Evolutionary conservation across 2,888 invertebrate genomes (phyloP).

Genomic region (Nasonia oneida): DNA sequence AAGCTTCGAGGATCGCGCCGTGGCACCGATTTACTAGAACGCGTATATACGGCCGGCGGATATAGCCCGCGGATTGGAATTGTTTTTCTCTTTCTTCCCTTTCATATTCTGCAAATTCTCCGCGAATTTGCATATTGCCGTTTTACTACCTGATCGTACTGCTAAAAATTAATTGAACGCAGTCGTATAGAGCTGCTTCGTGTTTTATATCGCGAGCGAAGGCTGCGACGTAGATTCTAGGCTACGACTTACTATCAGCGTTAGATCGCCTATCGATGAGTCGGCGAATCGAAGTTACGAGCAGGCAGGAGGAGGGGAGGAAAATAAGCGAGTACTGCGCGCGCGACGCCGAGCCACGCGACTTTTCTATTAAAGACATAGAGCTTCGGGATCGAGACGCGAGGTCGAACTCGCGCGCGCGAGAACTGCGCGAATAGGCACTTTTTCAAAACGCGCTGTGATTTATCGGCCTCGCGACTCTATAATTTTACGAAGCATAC

Average conservation of each 20-base stretch:
- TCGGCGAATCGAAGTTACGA: slow-evolving; percentile 32
- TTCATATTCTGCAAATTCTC: neutral
- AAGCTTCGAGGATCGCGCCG: slow-evolving; percentile 17
- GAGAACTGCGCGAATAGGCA: slow-evolving; percentile 30
- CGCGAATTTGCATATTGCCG: neutral
- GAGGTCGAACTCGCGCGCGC: slow-evolving; percentile 20
- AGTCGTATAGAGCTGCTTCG: neutral
- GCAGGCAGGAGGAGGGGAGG: neutral
- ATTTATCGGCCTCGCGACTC: slow-evolving; percentile 59
- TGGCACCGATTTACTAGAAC: slow-evolving; percentile 31
- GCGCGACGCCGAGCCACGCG: slow-evolving; percentile 31
- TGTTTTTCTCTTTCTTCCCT: neutral
- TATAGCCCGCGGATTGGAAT: slow-evolving; percentile 6
- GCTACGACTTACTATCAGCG: neutral
- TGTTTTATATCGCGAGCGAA: neutral
- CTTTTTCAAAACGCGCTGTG: slow-evolving; percentile 54
- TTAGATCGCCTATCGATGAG: slow-evolving; percentile 52
- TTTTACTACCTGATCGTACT: slow-evolving; percentile 10
- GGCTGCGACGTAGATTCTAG: slow-evolving; percentile 14
- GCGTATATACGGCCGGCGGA: slow-evolving; percentile 24
- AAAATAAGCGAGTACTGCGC: neutral
- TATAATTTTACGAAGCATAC: slow-evolving; percentile 50
- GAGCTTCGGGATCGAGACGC: slow-evolving; percentile 29
- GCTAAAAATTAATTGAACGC: neutral
- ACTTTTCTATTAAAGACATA: slow-evolving; percentile 57